These are phyloP conservation scores for Falco concolor DNA, from an alignment of 2,797 vertebrate genomes.

Conservation along the genomic window DNA sequence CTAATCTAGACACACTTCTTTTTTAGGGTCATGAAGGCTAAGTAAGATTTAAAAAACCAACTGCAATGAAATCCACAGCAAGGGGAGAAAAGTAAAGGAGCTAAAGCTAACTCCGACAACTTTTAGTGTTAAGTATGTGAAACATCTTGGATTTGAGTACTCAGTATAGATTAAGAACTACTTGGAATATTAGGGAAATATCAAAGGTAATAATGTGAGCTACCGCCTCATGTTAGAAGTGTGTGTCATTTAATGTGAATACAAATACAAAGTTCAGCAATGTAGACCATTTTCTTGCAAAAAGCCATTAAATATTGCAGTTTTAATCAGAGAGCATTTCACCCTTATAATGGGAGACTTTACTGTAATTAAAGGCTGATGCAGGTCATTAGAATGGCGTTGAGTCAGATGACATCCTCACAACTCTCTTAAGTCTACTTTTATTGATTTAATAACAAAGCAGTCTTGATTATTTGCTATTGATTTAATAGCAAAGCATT, in stretches of 20 bases:
- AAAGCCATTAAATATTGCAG: conserved; percentile 14
- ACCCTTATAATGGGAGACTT: conserved; percentile 4
- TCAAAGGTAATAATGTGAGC: not conserved
- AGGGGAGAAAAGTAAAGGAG: not conserved
- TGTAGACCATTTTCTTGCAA: not conserved
- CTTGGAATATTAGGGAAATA: not conserved
- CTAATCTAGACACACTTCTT: not conserved
- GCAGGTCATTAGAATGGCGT: conserved; percentile 54
- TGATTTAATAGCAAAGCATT: conserved; percentile 32
- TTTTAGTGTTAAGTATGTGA: not conserved
- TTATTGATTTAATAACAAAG: conserved; percentile 45
- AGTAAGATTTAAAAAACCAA: not conserved
- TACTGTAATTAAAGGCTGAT: conserved; percentile 61
- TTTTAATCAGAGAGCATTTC: conserved; percentile 57
- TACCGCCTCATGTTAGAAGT: not conserved
- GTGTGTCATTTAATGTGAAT: not conserved
- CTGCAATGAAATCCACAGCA: not conserved
- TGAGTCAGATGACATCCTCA: conserved; percentile 46
- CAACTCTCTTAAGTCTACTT: conserved; percentile 54
- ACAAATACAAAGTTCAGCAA: not conserved
- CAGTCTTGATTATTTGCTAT: conserved; percentile 33
- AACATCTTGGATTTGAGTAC: not conserved
- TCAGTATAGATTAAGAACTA: not conserved
- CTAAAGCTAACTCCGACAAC: not conserved
- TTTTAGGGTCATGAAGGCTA: not conserved